These are phyloP conservation scores for Pentamera pediparva DNA, from an alignment of 53 echinoderm and acorn worm genomes.

Conservation along the genomic window DNA sequence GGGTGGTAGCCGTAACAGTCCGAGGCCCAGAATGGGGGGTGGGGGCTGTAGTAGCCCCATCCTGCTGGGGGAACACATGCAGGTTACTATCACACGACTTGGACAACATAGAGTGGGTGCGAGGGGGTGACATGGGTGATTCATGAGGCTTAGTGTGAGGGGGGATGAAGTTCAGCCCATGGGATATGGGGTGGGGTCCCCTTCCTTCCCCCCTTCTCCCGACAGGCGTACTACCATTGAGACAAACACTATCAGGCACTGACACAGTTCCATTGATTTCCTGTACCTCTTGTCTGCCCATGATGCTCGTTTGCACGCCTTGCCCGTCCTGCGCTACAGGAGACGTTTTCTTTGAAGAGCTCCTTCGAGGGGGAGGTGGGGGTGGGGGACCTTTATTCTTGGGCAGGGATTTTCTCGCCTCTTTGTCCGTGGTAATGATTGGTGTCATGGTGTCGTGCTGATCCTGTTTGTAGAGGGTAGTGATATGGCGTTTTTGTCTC, in stretches of 20 bases:
- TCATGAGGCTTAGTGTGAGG: not conserved
- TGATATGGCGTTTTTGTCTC: constrained; percentile 41
- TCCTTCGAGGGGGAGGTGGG: constrained; percentile 76
- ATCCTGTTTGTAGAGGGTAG: constrained; percentile 69
- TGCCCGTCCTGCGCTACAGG: constrained; percentile 26
- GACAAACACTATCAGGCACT: constrained; percentile 1
- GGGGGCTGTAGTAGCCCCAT: not conserved
- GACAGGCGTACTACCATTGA: not conserved
- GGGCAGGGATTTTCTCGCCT: constrained; percentile 53
- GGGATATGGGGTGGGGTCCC: not conserved
- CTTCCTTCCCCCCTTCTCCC: not conserved
- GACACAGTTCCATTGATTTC: constrained; percentile 5
- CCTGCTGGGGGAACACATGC: constrained; percentile 14
- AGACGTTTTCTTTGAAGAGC: constrained; percentile 37
- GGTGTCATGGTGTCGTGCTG: constrained; percentile 77
- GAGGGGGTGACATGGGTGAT: constrained; percentile 13
- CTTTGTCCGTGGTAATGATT: constrained; percentile 85
- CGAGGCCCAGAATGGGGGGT: not conserved
- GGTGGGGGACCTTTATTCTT: constrained; percentile 76
- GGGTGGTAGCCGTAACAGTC: constrained; percentile 27
- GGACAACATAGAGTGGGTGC: constrained; percentile 15
- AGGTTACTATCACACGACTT: constrained; percentile 23
- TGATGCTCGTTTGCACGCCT: too few species aligned
- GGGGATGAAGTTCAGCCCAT: constrained; percentile 3
- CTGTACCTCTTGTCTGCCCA: constrained; percentile 15